Evolutionary conservation across 2,888 invertebrate species (phyloP).

Genomic region (Limnephilus marmoratus): DNA sequence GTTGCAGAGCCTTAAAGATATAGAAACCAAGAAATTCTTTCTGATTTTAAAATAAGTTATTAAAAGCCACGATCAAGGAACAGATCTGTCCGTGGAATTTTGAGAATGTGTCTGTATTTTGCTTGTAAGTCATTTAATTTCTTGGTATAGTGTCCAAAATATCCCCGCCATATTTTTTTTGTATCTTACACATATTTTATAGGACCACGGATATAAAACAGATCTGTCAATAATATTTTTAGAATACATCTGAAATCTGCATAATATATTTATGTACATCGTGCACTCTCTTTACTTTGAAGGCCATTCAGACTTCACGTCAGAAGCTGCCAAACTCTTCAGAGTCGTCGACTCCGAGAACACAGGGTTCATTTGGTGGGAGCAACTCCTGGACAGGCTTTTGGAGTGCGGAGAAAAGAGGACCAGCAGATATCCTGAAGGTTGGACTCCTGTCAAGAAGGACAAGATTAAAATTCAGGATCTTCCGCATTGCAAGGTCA

Average conservation of each 20-base stretch:
- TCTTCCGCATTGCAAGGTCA: conserved; percentile 73
- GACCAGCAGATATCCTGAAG: conserved; percentile 69
- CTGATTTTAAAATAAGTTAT: too few relatives aligned
- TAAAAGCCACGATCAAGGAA: too few relatives aligned
- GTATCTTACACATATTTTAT: too few relatives aligned
- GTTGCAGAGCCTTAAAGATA: too few relatives aligned
- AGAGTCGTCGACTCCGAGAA: conserved; percentile 71
- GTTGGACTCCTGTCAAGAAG: conserved; percentile 70
- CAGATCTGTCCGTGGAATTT: too few relatives aligned
- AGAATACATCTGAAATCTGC: not conserved
- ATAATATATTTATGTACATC: not conserved
- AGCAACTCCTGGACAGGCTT: conserved; percentile 71
- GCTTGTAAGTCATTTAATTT: too few relatives aligned
- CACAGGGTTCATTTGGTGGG: conserved; percentile 73
- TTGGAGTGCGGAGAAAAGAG: conserved; percentile 71
- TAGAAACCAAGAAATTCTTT: too few relatives aligned
- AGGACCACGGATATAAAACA: too few relatives aligned
- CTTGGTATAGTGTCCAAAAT: too few relatives aligned
- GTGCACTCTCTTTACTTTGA: conserved; percentile 9
- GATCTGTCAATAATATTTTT: not conserved
- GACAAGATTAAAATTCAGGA: conserved; percentile 67
- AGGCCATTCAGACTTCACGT: conserved; percentile 73
- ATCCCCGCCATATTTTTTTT: too few relatives aligned
- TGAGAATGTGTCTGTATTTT: too few relatives aligned
- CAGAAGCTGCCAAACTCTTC: conserved; percentile 73